These are phyloP conservation scores for Parazoanthus darwini DNA, from an alignment of 92 coral and sea anemone genomes.

Conservation along the genomic window DNA sequence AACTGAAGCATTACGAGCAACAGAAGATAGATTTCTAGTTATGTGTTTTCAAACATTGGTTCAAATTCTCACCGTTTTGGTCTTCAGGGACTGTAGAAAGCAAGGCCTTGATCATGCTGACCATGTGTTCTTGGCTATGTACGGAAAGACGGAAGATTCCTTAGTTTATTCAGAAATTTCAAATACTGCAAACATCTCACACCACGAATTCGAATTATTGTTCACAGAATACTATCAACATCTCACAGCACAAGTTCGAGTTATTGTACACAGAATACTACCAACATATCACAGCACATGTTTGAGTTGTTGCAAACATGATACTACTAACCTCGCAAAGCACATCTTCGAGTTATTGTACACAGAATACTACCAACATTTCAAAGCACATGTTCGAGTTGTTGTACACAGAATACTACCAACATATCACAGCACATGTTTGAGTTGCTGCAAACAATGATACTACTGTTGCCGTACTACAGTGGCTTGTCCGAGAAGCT, in stretches of 20 bases:
- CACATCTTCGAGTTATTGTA: conserved; percentile 40
- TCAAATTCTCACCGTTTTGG: conserved; percentile 14
- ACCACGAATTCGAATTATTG: conserved; percentile 46
- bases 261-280: conserved; percentile 38
- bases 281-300: conserved; percentile 31
- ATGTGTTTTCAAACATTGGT: background rate
- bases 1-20: too few relatives aligned
- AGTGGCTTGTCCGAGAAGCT: too few relatives aligned
- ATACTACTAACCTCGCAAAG: conserved; percentile 49
- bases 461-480: too few relatives aligned
- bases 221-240: conserved; percentile 42
- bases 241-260: conserved; percentile 46
- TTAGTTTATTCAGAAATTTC: background rate
- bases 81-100: conserved; percentile 43
- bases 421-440: too few relatives aligned
- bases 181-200: conserved; percentile 45
- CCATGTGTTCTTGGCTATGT: conserved; percentile 51
- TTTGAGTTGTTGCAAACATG: background rate
- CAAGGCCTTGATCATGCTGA: conserved; percentile 39
- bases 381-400: too few relatives aligned
- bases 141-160: background rate
- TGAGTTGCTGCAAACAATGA: too few relatives aligned
- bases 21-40: background rate
- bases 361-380: too few relatives aligned
- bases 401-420: too few relatives aligned